phyloP scores from a whole-genome alignment of 2,113 vertebrate genomes.

The Circaetus cinerascens region DNA sequence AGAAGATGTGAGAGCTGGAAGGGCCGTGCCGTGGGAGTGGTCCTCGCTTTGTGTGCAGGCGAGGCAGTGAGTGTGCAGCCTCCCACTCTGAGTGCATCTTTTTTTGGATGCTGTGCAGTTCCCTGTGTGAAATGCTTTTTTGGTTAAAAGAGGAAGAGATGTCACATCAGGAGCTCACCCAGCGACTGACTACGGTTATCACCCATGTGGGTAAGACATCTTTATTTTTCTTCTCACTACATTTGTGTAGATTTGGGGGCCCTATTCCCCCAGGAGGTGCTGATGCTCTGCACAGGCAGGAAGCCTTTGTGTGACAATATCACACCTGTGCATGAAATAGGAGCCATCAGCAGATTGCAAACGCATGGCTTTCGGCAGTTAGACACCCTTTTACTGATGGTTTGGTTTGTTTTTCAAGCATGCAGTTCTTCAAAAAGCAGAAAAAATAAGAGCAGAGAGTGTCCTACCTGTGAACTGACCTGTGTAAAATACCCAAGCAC shows the following conservation, averaged over 20 bases:
- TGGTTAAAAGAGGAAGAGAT: slow-evolving; percentile 92
- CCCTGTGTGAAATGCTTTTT: slow-evolving; percentile 85
- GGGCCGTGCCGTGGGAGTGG: slow-evolving; percentile 76
- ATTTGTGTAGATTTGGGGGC: background rate
- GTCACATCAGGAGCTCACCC: slow-evolving; percentile 89
- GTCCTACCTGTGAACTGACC: slow-evolving; percentile 35
- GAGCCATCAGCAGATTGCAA: background rate
- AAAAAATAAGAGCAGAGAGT: background rate
- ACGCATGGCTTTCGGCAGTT: background rate
- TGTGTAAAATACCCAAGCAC: slow-evolving; percentile 1
- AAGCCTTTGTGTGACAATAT: slow-evolving; percentile 9
- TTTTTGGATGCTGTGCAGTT: slow-evolving; percentile 63
- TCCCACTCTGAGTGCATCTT: slow-evolving; percentile 55
- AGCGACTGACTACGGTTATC: slow-evolving; percentile 88
- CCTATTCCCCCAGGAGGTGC: background rate
- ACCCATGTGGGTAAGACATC: slow-evolving; percentile 89
- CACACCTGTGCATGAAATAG: slow-evolving; percentile 8
- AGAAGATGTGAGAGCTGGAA: slow-evolving; percentile 58
- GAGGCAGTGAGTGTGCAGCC: slow-evolving; percentile 58
- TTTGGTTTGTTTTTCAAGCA: background rate
- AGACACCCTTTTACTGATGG: background rate
- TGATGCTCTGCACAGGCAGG: background rate
- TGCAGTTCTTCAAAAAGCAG: background rate
- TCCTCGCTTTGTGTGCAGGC: slow-evolving; percentile 72
- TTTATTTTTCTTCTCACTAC: background rate